Base-by-base conservation (phyloP, 2,797 vertebrate species). In the Holocentrus rufus region DNA sequence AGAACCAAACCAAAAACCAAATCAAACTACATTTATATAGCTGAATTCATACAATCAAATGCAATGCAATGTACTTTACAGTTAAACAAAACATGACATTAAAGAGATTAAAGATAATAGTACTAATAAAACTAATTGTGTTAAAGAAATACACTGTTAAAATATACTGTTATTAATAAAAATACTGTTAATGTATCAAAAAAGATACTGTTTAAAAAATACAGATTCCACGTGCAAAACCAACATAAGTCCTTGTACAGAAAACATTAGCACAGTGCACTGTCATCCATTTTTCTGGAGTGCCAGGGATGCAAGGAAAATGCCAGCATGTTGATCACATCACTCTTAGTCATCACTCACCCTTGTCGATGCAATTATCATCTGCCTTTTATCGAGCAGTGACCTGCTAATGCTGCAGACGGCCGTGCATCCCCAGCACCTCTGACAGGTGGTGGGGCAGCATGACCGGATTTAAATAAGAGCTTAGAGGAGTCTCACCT, bases 361-460 rank as follows among this genome's bases (percentile, higher is more conserved):
- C 34, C 17, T 57, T 27, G 44, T 77, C 65, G 7, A 46, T 49
- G 20, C 57, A 60, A 46, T 76, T 50, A 75, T 74, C 36, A 69
- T 63, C 58, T 17, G 84, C 49, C 44, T 75, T 85, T 63, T 70
- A 49, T 54, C 22, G 61, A 68, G 72, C 44, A 15, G 52, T 64
- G 74, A 79, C 59, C 77, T 71, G 66, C 49, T 77, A 77, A 75
- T 69, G 57, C 71, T 22, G 17, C 61, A 72, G 73, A 76, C 74
- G 58, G 8, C 54, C 65, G 69, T 53, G 54, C 64, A 27, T 54
- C 74, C 34, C 59, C 20, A 55, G 59, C 69, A 58, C 62, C 22
- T 56, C 23, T 68, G 75, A 79, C 70, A 79, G 49, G 47, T 50
- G 14, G 58, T 70, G 30, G 42, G 61, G 30, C 20, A 17, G 70